A percentile compares a stretch with the other conserved stretches of the same genome.
Evolutionary conservation across 37 sponge, comb jelly and placozoan species (phyloP).

Genomic region (Diacarnus erythraeanus): DNA sequence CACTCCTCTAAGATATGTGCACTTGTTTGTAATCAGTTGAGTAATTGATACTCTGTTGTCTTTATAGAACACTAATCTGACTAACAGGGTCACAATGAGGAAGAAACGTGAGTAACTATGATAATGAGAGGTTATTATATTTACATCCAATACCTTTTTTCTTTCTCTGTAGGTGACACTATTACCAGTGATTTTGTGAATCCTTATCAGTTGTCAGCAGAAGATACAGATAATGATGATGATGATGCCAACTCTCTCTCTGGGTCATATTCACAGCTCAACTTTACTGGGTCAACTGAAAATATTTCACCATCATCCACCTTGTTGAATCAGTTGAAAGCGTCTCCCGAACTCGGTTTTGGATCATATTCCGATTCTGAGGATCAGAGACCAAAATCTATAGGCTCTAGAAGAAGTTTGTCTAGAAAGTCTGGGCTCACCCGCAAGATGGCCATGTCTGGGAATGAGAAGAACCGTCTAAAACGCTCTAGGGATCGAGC

Average conservation of each 20-base stretch:
- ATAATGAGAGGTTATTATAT: too few relatives aligned
- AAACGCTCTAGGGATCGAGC: conserved; percentile 1
- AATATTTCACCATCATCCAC: not conserved
- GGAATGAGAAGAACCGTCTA: not conserved
- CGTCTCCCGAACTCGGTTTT: not conserved
- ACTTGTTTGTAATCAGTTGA: too few relatives aligned
- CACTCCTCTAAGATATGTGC: too few relatives aligned
- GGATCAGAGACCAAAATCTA: not conserved
- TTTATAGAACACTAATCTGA: too few relatives aligned
- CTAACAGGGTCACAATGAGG: too few relatives aligned
- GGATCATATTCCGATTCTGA: not conserved
- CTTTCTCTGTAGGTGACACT: too few relatives aligned
- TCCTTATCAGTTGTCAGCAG: conserved; percentile 6
- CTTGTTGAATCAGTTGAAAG: not conserved
- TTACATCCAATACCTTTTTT: too few relatives aligned
- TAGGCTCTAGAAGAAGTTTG: not conserved
- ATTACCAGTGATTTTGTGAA: conserved; percentile 5
- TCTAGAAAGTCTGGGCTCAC: conserved; percentile 6
- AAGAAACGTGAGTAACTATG: too few relatives aligned
- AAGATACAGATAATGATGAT: conserved; percentile 1
- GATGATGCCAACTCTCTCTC: not conserved
- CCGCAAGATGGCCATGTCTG: conserved; percentile 27
- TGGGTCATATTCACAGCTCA: not conserved
- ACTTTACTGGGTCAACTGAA: not conserved
- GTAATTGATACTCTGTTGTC: too few relatives aligned